phyloP scores from a whole-genome alignment of 2,113 vertebrate genomes.

The Isurus oxyrinchus region DNA sequence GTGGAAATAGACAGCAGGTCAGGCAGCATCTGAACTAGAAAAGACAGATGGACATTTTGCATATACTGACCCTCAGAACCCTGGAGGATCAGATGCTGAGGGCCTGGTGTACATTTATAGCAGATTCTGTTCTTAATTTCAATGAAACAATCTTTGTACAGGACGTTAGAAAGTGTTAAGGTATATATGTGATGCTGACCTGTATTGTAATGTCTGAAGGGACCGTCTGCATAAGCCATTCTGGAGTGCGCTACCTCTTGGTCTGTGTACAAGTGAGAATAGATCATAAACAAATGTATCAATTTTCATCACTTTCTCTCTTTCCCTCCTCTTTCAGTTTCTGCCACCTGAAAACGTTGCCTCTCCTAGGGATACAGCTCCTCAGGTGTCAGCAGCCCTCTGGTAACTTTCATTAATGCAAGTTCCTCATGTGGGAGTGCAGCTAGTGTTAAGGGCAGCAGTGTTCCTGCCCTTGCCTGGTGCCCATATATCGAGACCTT shows the following conservation, averaged over 20 bases:
- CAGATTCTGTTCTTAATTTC: not conserved
- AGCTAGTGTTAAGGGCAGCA: not conserved
- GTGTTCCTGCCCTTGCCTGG: not conserved
- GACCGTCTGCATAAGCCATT: constrained; percentile 30
- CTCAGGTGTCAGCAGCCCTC: not conserved
- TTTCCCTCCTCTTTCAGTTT: not conserved
- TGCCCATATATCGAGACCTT: not conserved
- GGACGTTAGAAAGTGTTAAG: constrained; percentile 25
- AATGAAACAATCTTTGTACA: not conserved
- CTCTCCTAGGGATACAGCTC: not conserved
- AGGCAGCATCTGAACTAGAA: constrained; percentile 12
- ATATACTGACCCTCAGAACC: not conserved
- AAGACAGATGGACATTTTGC: not conserved
- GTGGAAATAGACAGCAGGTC: not conserved
- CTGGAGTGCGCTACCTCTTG: constrained; percentile 37
- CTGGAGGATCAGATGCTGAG: not conserved
- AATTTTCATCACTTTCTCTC: not conserved
- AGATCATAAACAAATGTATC: constrained; percentile 17
- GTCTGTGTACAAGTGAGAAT: constrained; percentile 36
- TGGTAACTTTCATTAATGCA: not conserved
- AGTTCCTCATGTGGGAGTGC: not conserved
- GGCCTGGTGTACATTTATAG: not conserved
- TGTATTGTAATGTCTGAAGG: constrained; percentile 34
- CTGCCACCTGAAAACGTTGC: not conserved
- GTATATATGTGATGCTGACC: constrained; percentile 23